Base-by-base conservation (phyloP, 1,140 invertebrate genomes). In the Xylocopa sonorina region DNA sequence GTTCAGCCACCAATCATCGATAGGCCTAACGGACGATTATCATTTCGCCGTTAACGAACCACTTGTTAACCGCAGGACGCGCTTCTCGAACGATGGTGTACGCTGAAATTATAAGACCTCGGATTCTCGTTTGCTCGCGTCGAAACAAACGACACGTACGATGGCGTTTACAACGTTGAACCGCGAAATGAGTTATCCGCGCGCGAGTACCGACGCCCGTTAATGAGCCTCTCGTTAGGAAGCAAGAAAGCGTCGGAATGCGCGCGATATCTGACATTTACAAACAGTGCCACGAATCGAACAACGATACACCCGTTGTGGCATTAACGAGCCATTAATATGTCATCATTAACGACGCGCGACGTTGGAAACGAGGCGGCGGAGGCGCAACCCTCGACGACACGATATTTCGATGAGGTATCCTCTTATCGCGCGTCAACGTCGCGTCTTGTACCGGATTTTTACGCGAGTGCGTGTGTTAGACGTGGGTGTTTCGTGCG, bases 31-130 rank as follows among this genome's bases (percentile, higher is more conserved):
- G 73, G 64, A 18, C n/a, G 63, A 80, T 83, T 57, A 83, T 81
- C 82, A 62, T 82, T 77, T 82, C 64, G 34, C 72, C 58, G 51
- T 80, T 83, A 83, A 83, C 81, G 71, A 83, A 43, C 74, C 53
- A 82, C 68, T 81, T 66, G 60, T 81, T 77, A 66, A 58, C 12
- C 55, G 27, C 18, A n/a, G 12, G 55, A 41, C 60, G 43, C 63
- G 62, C 51, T 64, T 72, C 51, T 81, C 68, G 43, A 29, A n/a
- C 58, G 60, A 57, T n/a, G 78, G 75, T 78, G 73, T 67, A 62
- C 72, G 71, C 63, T 64, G 48, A 71, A 77, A 83, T 81, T 77
- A 69, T 68, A 38, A 43, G 14, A 6, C 51, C 9, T 4, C 2
- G 29, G 21, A 41, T 38, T 38, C 24, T n/a, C 12, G 32, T 2